These are phyloP conservation scores for Eupleurogrammus muticus DNA, from an alignment of 2,797 vertebrate species.

Conservation along the genomic window DNA sequence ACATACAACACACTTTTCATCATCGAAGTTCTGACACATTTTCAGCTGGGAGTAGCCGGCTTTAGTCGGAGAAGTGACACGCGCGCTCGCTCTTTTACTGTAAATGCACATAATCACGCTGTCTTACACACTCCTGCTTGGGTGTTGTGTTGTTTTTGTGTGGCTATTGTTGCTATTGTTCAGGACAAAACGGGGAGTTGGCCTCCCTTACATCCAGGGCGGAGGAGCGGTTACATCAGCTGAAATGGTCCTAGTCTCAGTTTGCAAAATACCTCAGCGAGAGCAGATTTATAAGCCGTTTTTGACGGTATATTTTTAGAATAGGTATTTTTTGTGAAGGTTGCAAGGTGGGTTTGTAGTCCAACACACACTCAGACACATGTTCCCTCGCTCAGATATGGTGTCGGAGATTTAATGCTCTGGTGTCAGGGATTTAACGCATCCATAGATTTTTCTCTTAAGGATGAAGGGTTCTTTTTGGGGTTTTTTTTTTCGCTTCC, in stretches of 20 bases:
- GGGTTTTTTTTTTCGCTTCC: constrained; percentile 30
- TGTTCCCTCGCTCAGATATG: constrained; percentile 13
- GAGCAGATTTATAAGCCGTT: background rate
- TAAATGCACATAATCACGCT: constrained; percentile 34
- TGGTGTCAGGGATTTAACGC: constrained; percentile 13
- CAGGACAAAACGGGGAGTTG: constrained; percentile 61
- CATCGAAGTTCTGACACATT: constrained; percentile 3
- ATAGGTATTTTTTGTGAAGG: background rate
- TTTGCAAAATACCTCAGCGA: constrained; percentile 18
- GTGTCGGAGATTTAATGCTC: constrained; percentile 12
- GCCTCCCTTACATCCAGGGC: constrained; percentile 57
- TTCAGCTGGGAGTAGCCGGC: constrained; percentile 24
- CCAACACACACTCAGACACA: background rate
- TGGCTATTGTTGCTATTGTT: constrained; percentile 66
- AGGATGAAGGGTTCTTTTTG: constrained; percentile 25
- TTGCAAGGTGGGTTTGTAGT: background rate
- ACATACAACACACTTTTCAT: constrained; percentile 6
- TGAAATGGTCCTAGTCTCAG: constrained; percentile 20
- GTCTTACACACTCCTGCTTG: constrained; percentile 31
- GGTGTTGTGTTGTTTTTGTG: constrained; percentile 58
- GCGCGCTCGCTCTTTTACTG: constrained; percentile 14
- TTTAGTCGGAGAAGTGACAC: background rate
- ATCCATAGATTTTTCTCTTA: constrained; percentile 16
- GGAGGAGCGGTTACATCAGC: constrained; percentile 68
- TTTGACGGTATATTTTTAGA: constrained; percentile 20